Base-by-base conservation (phyloP, 2,113 vertebrate species). In the Notechis scutatus region DNA sequence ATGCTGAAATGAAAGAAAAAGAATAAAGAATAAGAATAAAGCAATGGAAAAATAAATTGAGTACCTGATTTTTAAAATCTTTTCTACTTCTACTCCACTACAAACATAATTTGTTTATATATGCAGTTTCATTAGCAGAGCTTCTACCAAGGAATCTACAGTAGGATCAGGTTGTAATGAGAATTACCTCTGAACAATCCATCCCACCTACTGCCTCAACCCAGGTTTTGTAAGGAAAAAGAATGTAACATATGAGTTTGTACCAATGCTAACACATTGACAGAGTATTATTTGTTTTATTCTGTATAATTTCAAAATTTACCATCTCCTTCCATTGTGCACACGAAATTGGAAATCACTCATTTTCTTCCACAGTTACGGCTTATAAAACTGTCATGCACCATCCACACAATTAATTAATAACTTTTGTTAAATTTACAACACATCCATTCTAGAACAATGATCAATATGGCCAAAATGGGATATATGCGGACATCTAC, bases 161-260 rank as follows among this genome's bases (percentile, higher is more conserved):
- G 12, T 64, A 29, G 24, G 20, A 21, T 52, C 34, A 81, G 29
- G 45, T 1, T 54, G 24, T 74, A n/a, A 50, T 54, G 64, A 59
- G 39, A 91, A 57, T 91, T 10, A 29, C 55, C 90, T 55, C 4
- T 92, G 2, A 52, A n/a, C 11, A 50, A 54, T 64, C 21, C 34
- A 21, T 52, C 57, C 45, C 21, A 85, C 4, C 10, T 47, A 39
- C 34, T 64, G 4, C 5, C 39, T 24, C 61, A 64, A 10, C 61
- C 61, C 55, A 18, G 5, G 57, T 92, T 93, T 81, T 91, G 93
- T 81, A 90, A 92, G 57, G 88, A 56, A 92, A 69, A 94, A 5
- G 3, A 95, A 95, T 0, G 24, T 55, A 88, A 74, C 59, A 69
- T 26, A 64, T 39, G 64, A 39, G 57, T 54, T 14, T 54, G 11